Conservation (phyloP, 35 echinoderm and acorn worm genomes). For the Anneissia japonica region DNA sequence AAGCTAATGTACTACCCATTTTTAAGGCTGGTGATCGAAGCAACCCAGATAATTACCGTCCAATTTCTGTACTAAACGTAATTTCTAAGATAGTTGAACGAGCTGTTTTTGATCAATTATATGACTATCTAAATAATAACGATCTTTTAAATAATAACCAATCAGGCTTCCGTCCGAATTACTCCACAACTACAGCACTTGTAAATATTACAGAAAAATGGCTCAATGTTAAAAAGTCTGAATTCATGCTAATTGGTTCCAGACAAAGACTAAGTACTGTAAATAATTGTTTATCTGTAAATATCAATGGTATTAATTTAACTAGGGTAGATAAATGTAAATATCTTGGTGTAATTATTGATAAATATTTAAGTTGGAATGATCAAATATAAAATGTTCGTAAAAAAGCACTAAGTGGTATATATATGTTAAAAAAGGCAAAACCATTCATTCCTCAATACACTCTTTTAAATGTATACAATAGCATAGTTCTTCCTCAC, state of each 20-base stretch:
- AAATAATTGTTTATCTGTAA: too few relatives aligned
- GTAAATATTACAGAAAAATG: slow-evolving; percentile 17
- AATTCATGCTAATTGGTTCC: too few relatives aligned
- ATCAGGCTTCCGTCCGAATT: slow-evolving; percentile 10
- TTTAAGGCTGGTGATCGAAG: too few relatives aligned
- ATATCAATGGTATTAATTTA: too few relatives aligned
- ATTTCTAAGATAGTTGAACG: slow-evolving; percentile 24
- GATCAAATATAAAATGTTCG: too few relatives aligned
- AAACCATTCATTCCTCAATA: not conserved
- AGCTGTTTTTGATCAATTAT: slow-evolving; percentile 35
- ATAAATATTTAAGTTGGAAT: too few relatives aligned
- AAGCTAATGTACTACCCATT: too few relatives aligned
- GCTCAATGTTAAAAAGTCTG: too few relatives aligned
- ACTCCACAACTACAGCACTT: not conserved
- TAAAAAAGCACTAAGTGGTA: too few relatives aligned
- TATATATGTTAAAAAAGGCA: not conserved
- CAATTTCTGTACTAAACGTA: slow-evolving; percentile 24
- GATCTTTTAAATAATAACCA: slow-evolving; percentile 17
- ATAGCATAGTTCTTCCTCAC: not conserved
- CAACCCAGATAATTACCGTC: not conserved
- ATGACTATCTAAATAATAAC: slow-evolving; percentile 12
- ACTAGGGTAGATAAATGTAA: too few relatives aligned
- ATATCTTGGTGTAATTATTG: too few relatives aligned
- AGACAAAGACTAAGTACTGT: too few relatives aligned
- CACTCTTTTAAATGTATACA: not conserved